These are phyloP conservation scores for Eulemur coronatus DNA, from an alignment of 2,797 vertebrate genomes.

Conservation along the genomic window DNA sequence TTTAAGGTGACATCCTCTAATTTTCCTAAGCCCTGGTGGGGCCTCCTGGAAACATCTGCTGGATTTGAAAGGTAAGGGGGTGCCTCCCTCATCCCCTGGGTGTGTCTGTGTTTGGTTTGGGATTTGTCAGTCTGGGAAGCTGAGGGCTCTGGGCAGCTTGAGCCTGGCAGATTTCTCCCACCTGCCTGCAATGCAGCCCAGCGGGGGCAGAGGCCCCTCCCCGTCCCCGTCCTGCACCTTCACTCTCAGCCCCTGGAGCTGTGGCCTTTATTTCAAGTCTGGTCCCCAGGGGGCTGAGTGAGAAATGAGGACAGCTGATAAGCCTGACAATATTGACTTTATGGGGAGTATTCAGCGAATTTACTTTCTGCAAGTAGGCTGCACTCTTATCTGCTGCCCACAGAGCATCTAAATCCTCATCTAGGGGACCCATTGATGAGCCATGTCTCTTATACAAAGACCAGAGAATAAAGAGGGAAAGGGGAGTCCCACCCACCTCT, in stretches of 20 bases:
- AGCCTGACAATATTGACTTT: slow-evolving; percentile 85
- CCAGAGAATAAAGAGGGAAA: slow-evolving; percentile 81
- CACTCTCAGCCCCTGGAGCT: background rate
- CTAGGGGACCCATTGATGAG: slow-evolving; percentile 91
- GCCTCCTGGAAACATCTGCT: slow-evolving; percentile 24
- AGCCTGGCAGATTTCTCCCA: slow-evolving; percentile 23
- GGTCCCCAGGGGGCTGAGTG: slow-evolving; percentile 56
- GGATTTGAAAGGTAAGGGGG: background rate
- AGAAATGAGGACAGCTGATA: slow-evolving; percentile 83
- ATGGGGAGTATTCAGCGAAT: slow-evolving; percentile 83
- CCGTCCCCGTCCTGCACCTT: slow-evolving; percentile 7
- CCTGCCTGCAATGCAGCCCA: slow-evolving; percentile 38
- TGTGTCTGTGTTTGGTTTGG: background rate
- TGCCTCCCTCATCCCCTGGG: background rate
- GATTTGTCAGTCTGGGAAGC: background rate
- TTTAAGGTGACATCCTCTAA: background rate
- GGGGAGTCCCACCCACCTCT: slow-evolving; percentile 49
- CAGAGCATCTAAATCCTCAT: slow-evolving; percentile 96
- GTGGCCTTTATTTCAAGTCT: slow-evolving; percentile 76
- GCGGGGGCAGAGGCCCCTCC: background rate
- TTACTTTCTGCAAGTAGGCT: slow-evolving; percentile 82
- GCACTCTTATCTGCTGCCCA: slow-evolving; percentile 92
- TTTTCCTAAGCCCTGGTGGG: background rate
- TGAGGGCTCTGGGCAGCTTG: background rate
- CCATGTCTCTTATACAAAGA: slow-evolving; percentile 88